phyloP scores from a whole-genome alignment of 2,797 vertebrate species.

The Rousettus madagascariensis region DNA sequence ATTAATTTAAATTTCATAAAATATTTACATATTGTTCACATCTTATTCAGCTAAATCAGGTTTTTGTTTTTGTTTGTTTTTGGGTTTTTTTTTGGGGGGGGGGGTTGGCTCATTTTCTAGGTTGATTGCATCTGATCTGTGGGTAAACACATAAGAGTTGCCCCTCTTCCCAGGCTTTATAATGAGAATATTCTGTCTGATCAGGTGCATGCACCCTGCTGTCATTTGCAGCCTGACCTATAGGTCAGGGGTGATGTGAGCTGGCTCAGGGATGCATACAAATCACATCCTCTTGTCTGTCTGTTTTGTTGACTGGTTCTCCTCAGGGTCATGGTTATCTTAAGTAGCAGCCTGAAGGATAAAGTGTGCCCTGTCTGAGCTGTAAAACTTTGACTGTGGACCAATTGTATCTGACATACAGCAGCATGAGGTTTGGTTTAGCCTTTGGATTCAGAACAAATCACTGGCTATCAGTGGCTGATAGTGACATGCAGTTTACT shows the following conservation, averaged over 20 bases:
- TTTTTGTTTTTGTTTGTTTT: background rate
- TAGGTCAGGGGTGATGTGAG: constrained; percentile 88
- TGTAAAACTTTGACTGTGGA: constrained; percentile 88
- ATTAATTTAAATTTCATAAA: constrained; percentile 81
- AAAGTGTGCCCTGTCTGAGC: constrained; percentile 88
- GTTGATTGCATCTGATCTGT: constrained; percentile 84
- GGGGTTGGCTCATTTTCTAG: constrained; percentile 80
- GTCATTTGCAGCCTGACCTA: constrained; percentile 89
- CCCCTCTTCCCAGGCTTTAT: constrained; percentile 85
- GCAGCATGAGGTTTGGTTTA: constrained; percentile 88
- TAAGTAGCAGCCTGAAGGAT: constrained; percentile 90
- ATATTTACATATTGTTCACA: constrained; percentile 79
- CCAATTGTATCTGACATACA: constrained; percentile 89
- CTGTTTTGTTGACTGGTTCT: constrained; percentile 90
- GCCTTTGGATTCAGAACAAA: constrained; percentile 88
- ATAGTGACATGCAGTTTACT: constrained; percentile 86
- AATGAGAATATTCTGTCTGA: constrained; percentile 89
- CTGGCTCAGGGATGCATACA: constrained; percentile 88
- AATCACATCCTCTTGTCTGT: constrained; percentile 91
- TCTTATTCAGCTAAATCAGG: constrained; percentile 81
- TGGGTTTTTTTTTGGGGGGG: constrained; percentile 53
- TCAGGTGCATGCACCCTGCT: constrained; percentile 89
- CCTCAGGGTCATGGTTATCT: constrained; percentile 90
- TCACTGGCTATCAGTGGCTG: constrained; percentile 87
- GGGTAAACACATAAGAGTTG: constrained; percentile 84